Percentiles rank a stretch among this genome's conserved stretches.
Conservation (phyloP, 2,888 invertebrate species). For the Chromoteleia sp. region DNA sequence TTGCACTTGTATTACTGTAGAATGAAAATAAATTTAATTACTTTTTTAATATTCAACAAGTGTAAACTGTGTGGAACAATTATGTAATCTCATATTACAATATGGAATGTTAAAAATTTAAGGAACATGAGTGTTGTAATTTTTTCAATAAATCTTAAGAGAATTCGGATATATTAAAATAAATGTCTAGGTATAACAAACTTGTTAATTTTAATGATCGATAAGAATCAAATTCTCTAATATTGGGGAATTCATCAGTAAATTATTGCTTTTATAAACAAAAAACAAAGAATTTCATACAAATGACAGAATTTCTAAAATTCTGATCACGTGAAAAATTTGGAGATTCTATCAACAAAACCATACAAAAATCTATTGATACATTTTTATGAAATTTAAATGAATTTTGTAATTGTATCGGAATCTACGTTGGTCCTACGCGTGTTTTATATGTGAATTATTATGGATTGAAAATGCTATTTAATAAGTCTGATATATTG, state of each 20-base stretch:
- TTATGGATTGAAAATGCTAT: too few species aligned
- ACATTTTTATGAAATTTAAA: conserved; percentile 5
- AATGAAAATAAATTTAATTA: too few species aligned
- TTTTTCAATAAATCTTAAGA: too few species aligned
- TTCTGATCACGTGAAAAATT: neutral
- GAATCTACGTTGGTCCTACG: neutral
- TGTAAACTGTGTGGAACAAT: too few species aligned
- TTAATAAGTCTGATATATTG: conserved; percentile 20
- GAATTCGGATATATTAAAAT: too few species aligned
- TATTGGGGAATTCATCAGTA: neutral
- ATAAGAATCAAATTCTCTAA: neutral
- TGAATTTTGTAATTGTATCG: conserved; percentile 8
- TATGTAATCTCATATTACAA: too few species aligned
- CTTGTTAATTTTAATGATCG: neutral
- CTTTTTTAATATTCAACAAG: too few species aligned
- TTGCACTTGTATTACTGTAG: too few species aligned
- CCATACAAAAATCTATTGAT: neutral
- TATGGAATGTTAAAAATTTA: too few species aligned
- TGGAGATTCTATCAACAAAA: neutral
- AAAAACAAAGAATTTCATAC: neutral
- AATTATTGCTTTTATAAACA: conserved; percentile 2
- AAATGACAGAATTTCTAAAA: conserved; percentile 2
- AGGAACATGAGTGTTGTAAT: too few species aligned
- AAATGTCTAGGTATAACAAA: too few species aligned
- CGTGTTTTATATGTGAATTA: neutral